phyloP scores from a whole-genome alignment of 2,113 vertebrate species.

The Bucco capensis region DNA sequence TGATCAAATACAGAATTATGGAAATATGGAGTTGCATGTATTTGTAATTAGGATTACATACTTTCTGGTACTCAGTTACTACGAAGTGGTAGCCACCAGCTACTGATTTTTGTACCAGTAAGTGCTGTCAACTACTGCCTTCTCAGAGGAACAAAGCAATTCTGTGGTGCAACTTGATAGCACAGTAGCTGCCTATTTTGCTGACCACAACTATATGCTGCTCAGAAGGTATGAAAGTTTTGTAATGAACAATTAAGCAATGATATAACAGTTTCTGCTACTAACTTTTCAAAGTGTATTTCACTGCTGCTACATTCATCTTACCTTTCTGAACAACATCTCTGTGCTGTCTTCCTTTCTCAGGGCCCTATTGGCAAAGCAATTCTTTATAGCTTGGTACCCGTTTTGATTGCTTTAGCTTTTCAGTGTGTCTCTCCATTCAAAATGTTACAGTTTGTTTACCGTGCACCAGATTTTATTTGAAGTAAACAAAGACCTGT shows the following conservation, averaged over 20 bases:
- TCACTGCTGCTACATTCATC: background rate
- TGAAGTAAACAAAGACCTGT: background rate
- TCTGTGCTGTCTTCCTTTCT: background rate
- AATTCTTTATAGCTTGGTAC: background rate
- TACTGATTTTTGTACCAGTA: background rate
- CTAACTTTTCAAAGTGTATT: background rate
- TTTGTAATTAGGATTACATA: background rate
- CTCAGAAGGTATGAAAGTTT: background rate
- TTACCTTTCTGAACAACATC: background rate
- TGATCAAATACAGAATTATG: background rate
- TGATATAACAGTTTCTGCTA: background rate
- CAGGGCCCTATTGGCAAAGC: background rate
- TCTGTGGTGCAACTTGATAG: background rate
- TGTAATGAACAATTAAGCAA: background rate
- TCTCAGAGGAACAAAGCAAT: background rate
- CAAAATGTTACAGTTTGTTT: background rate
- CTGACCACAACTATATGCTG: background rate
- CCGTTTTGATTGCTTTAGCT: background rate
- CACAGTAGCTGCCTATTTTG: background rate
- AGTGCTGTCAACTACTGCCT: background rate
- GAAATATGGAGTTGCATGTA: background rate
- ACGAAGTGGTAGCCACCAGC: background rate
- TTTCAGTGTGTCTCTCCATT: background rate
- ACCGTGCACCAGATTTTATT: background rate
- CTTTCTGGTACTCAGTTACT: background rate